phyloP scores from a whole-genome alignment of 2,888 invertebrate genomes.

The Acleris cristana region DNA sequence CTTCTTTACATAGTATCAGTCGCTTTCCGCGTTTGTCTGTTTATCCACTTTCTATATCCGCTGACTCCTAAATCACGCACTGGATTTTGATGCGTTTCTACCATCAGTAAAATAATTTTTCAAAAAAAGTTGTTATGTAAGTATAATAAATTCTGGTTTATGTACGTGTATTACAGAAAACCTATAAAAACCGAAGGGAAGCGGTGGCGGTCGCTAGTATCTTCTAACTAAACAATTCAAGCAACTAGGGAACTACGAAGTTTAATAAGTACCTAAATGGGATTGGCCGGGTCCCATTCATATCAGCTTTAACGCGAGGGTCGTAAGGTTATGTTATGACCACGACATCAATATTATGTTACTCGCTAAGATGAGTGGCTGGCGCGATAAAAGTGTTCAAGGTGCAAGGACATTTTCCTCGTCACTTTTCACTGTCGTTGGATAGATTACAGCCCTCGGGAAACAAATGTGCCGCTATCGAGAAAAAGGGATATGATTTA shows the following conservation, averaged over 20 bases:
- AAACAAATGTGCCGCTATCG: slow-evolving; percentile 4
- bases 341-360: slow-evolving; percentile 14
- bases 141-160: too few relatives aligned
- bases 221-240: background rate
- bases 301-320: slow-evolving; percentile 5
- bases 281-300: background rate
- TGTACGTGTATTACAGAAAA: too few relatives aligned
- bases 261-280: background rate
- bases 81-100: too few relatives aligned
- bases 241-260: background rate
- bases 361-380: slow-evolving; percentile 9
- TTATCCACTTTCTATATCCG: too few relatives aligned
- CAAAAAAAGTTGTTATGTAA: too few relatives aligned
- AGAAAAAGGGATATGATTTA: background rate
- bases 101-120: too few relatives aligned
- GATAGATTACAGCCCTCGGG: background rate
- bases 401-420: slow-evolving; percentile 1
- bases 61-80: too few relatives aligned
- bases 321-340: slow-evolving; percentile 1
- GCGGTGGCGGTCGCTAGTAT: too few relatives aligned
- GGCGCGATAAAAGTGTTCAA: slow-evolving; percentile 10
- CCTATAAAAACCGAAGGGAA: too few relatives aligned
- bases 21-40: too few relatives aligned
- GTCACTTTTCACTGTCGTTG: slow-evolving; percentile 9
- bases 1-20: too few relatives aligned